These are phyloP conservation scores for Neria commutata DNA, from an alignment of 2,888 invertebrate genomes.

Conservation along the genomic window DNA sequence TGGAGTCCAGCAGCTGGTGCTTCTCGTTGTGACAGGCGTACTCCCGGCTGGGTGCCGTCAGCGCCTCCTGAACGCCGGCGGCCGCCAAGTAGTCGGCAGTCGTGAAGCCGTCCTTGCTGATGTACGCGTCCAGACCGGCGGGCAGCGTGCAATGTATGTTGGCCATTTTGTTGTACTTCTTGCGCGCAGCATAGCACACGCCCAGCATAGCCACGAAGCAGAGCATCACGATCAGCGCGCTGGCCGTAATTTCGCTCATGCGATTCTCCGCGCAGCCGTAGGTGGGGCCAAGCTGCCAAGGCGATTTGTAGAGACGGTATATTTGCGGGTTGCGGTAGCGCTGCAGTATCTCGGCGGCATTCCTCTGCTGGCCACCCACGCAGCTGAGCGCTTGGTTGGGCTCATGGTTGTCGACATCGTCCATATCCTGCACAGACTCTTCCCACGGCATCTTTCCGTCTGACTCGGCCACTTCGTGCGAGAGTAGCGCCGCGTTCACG, in stretches of 20 bases:
- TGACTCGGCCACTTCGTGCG: conserved; percentile 15
- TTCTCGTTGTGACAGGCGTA: not conserved
- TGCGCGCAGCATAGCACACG: conserved; percentile 40
- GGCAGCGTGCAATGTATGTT: conserved; percentile 53
- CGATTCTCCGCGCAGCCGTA: conserved; percentile 35
- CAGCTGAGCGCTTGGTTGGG: conserved; percentile 28
- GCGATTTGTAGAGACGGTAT: conserved; percentile 44
- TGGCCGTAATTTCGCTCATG: conserved; percentile 35
- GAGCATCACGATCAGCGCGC: conserved; percentile 34
- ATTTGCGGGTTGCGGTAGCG: conserved; percentile 31
- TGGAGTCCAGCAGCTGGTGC: not conserved
- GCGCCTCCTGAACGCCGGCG: too few species aligned
- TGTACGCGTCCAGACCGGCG: conserved; percentile 47
- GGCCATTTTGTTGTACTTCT: conserved; percentile 54
- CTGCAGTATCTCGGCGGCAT: conserved; percentile 17
- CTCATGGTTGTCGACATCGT: conserved; percentile 17
- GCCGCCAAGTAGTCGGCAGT: not conserved
- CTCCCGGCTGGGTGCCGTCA: not conserved
- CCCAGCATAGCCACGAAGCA: conserved; percentile 30
- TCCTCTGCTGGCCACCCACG: conserved; percentile 11
- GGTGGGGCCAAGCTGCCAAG: conserved; percentile 38
- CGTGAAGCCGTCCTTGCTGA: conserved; percentile 35
- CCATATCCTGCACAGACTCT: not conserved
- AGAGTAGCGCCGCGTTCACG: conserved; percentile 45
- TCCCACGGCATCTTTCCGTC: not conserved